Conservation (phyloP, 2,113 vertebrate species). For the Melospiza georgiana region DNA sequence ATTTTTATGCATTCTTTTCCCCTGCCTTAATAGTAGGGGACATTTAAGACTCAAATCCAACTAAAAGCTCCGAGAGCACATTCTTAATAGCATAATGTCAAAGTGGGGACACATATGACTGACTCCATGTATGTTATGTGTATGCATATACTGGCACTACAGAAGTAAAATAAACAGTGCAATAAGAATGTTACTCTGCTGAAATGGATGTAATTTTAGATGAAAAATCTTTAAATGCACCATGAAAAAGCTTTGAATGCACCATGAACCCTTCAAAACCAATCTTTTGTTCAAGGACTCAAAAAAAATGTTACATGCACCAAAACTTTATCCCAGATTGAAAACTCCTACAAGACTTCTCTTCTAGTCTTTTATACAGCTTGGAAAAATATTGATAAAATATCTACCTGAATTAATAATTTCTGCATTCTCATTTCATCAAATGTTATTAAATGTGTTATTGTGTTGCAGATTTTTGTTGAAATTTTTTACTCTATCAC, state of each 20-base stretch:
- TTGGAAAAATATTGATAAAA: not conserved
- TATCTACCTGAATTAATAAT: not conserved
- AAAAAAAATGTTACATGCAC: not conserved
- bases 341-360: not conserved
- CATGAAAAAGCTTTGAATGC: not conserved
- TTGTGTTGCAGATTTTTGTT: not conserved
- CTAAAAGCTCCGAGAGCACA: not conserved
- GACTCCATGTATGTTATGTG: not conserved
- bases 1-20: not conserved
- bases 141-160: not conserved
- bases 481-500: not conserved
- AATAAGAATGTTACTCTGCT: not conserved
- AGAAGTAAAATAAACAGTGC: not conserved
- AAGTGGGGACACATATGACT: not conserved
- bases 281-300: not conserved
- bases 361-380: not conserved
- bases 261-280: not conserved
- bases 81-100: not conserved
- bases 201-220: not conserved
- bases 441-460: not conserved
- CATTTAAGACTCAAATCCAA: not conserved
- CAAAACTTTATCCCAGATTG: not conserved
- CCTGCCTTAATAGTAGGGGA: not conserved
- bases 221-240: not conserved
- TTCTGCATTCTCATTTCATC: not conserved